Conservation (phyloP, 64 coral and sea anemone genomes). For the Anthopleura sola region DNA sequence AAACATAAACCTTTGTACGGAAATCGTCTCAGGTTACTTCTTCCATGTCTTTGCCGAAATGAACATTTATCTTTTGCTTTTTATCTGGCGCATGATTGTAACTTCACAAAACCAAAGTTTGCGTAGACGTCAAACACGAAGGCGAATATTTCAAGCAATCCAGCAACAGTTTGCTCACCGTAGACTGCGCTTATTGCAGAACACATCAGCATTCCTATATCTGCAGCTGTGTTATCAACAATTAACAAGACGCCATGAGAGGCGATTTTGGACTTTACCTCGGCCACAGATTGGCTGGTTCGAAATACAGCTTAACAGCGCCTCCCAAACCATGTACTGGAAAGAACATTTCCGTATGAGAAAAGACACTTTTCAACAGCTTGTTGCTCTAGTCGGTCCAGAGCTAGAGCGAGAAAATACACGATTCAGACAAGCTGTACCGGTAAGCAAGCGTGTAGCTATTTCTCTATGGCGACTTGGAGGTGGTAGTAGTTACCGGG, state of each 20-base stretch:
- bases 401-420: constrained; percentile 30
- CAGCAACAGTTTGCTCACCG: too few relatives aligned
- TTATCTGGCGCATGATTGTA: too few relatives aligned
- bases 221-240: not conserved
- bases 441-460: constrained; percentile 26
- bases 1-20: too few relatives aligned
- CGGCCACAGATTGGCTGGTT: not conserved
- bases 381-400: constrained; percentile 38
- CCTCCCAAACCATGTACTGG: constrained; percentile 24
- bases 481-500: constrained; percentile 28
- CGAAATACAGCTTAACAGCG: too few relatives aligned
- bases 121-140: too few relatives aligned
- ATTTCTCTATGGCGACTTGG: constrained; percentile 52
- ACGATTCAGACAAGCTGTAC: constrained; percentile 10
- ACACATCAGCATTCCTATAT: too few relatives aligned
- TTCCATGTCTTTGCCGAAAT: too few relatives aligned
- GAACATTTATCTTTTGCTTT: too few relatives aligned
- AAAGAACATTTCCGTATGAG: constrained; percentile 60
- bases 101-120: too few relatives aligned
- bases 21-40: too few relatives aligned
- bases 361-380: constrained; percentile 47
- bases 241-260: not conserved
- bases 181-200: too few relatives aligned
- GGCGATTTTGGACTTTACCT: not conserved
- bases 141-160: too few relatives aligned